A percentile compares a stretch with the other conserved stretches of the same genome.
These are phyloP conservation scores for Andrena bicolor DNA, from an alignment of 2,888 invertebrate genomes.

Conservation along the genomic window DNA sequence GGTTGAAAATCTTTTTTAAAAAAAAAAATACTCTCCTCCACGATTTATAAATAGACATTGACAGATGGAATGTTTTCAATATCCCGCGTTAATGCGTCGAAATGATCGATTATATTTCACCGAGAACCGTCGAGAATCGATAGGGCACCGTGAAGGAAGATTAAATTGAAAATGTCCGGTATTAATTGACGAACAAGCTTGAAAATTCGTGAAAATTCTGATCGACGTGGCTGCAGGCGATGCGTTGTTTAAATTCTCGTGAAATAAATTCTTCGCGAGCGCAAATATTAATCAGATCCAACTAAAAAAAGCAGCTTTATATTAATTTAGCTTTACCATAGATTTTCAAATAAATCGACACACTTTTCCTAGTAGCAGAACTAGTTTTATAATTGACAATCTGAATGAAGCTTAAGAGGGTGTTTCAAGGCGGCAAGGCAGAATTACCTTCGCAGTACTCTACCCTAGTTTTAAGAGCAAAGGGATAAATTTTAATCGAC, in stretches of 20 bases:
- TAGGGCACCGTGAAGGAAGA: neutral
- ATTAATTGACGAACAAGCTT: neutral
- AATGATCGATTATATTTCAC: neutral
- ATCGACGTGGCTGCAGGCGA: neutral
- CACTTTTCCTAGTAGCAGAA: neutral
- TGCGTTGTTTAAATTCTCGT: neutral
- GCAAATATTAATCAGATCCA: neutral
- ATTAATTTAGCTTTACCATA: no score
- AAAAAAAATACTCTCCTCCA: neutral
- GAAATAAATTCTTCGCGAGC: neutral
- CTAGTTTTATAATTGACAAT: no score
- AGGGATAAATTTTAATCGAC: conserved; percentile 1
- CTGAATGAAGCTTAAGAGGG: neutral
- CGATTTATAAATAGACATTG: neutral
- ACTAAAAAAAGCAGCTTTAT: neutral
- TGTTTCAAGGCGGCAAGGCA: neutral
- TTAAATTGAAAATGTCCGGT: neutral
- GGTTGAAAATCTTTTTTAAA: neutral
- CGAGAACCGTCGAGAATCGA: neutral
- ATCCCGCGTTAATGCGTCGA: neutral
- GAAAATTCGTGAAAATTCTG: neutral
- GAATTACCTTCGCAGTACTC: neutral
- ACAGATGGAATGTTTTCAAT: neutral
- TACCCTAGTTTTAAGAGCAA: neutral
- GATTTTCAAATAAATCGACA: neutral